Percentiles rank a stretch among this genome's conserved stretches.
These are phyloP conservation scores for Galeruca laticollis DNA, from an alignment of 2,888 invertebrate species.

Conservation along the genomic window DNA sequence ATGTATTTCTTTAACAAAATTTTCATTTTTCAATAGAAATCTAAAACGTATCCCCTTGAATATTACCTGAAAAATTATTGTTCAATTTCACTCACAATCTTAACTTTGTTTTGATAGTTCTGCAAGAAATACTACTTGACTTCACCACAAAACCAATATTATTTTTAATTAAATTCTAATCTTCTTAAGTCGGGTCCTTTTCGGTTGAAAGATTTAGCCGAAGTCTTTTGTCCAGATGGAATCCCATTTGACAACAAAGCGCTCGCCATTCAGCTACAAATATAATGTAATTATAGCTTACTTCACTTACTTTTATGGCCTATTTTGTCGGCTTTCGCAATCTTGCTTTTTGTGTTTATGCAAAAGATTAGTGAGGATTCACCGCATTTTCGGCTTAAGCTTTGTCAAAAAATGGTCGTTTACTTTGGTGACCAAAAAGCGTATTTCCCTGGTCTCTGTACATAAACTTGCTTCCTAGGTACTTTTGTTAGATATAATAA, in stretches of 20 bases:
- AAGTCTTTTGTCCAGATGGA: conserved; percentile 31
- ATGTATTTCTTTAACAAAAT: background rate
- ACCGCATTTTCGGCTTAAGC: conserved; percentile 53
- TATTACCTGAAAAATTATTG: conserved; percentile 16
- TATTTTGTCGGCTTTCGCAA: conserved; percentile 46
- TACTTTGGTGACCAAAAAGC: conserved; percentile 35
- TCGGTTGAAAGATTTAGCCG: conserved; percentile 22
- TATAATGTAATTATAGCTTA: conserved; percentile 49
- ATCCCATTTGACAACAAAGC: conserved; percentile 42
- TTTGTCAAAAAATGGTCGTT: conserved; percentile 53
- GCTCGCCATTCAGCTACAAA: conserved; percentile 39
- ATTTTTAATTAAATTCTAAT: conserved; percentile 45
- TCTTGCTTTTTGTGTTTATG: conserved; percentile 54
- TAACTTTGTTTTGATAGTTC: conserved; percentile 44
- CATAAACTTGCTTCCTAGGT: background rate
- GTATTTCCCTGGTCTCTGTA: conserved; percentile 24
- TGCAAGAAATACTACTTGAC: conserved; percentile 43
- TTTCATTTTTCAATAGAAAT: background rate
- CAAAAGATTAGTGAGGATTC: conserved; percentile 53
- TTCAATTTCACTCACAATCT: conserved; percentile 2
- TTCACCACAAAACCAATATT: conserved; percentile 42
- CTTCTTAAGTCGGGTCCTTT: conserved; percentile 24
- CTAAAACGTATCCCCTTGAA: background rate
- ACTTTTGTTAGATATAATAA: background rate
- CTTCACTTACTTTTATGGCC: conserved; percentile 40